Evolutionary conservation across 1,140 invertebrate genomes (phyloP).

Genomic region (Drosophila murphyi): DNA sequence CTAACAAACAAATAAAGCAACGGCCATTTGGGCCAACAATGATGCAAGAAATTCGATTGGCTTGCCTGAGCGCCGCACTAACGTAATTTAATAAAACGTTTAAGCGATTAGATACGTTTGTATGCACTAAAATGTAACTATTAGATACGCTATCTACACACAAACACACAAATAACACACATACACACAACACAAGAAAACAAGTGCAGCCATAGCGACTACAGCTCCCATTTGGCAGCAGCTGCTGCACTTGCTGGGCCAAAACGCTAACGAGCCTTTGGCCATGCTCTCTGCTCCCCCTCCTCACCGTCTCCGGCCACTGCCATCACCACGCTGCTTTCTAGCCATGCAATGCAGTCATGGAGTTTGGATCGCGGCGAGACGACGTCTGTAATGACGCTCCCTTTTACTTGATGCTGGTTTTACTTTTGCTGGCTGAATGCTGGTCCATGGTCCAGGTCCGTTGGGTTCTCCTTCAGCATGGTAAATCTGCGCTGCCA

Average conservation of each 20-base stretch:
- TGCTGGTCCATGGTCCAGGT: slow-evolving; percentile 2
- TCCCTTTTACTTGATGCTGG: slow-evolving; percentile 72
- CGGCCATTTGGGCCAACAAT: slow-evolving; percentile 45
- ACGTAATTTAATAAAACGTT: slow-evolving; percentile 84
- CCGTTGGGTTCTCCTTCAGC: slow-evolving; percentile 24
- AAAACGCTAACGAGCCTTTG: slow-evolving; percentile 82
- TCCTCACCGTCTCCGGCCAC: background rate
- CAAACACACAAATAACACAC: slow-evolving; percentile 34
- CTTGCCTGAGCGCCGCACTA: slow-evolving; percentile 56
- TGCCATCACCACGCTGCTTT: background rate
- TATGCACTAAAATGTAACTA: slow-evolving; percentile 82
- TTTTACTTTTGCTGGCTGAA: slow-evolving; percentile 57
- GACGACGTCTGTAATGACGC: slow-evolving; percentile 47
- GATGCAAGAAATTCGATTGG: slow-evolving; percentile 63
- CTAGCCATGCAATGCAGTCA: slow-evolving; percentile 10
- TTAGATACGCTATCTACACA: slow-evolving; percentile 78
- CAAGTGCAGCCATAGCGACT: slow-evolving; percentile 69
- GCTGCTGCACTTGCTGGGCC: slow-evolving; percentile 74
- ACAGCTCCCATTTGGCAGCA: slow-evolving; percentile 52
- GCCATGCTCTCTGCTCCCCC: slow-evolving; percentile 58
- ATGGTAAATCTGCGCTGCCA: slow-evolving; percentile 82
- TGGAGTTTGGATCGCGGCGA: slow-evolving; percentile 23
- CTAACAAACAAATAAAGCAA: slow-evolving; percentile 34
- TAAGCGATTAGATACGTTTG: slow-evolving; percentile 83
- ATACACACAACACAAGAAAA: slow-evolving; percentile 40